phyloP scores from a whole-genome alignment of 2,888 invertebrate genomes.

The Lysandra bellargus region DNA sequence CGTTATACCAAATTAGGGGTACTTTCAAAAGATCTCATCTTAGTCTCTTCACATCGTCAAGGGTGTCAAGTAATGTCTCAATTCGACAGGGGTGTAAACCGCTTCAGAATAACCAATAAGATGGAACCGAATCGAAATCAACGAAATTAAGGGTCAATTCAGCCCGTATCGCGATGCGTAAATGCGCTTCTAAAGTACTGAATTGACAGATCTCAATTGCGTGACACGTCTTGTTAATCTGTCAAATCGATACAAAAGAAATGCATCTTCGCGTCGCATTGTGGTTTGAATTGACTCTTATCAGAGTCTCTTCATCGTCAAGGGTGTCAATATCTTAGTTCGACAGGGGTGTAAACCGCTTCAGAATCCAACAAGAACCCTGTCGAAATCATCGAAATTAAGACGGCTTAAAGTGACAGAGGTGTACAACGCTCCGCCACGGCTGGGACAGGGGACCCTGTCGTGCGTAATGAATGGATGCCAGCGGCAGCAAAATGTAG shows the following conservation, averaged over 20 bases:
- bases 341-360: not conserved
- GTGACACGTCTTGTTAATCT: too few species aligned
- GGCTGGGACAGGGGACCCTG: not conserved
- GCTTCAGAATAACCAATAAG: not conserved
- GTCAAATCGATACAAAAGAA: too few species aligned
- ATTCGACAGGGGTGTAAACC: not conserved
- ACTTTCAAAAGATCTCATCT: too few species aligned
- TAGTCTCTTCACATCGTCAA: too few species aligned
- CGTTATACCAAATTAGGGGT: too few species aligned
- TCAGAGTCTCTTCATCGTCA: too few species aligned
- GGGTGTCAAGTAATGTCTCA: not conserved
- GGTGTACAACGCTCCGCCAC: not conserved
- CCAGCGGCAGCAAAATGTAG: slow-evolving; percentile 40
- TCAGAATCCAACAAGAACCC: not conserved
- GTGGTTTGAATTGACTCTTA: too few species aligned
- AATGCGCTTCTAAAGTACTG: too few species aligned
- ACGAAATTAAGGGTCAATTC: not conserved
- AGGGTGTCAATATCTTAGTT: not conserved
- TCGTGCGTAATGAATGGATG: slow-evolving; percentile 39
- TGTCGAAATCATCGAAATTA: not conserved
- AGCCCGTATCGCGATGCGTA: too few species aligned
- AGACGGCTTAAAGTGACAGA: not conserved
- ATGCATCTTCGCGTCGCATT: too few species aligned
- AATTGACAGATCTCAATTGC: too few species aligned
- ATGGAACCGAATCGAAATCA: slow-evolving; percentile 4